phyloP scores from a whole-genome alignment of 2,797 vertebrate species.

The Delichon dasypus region DNA sequence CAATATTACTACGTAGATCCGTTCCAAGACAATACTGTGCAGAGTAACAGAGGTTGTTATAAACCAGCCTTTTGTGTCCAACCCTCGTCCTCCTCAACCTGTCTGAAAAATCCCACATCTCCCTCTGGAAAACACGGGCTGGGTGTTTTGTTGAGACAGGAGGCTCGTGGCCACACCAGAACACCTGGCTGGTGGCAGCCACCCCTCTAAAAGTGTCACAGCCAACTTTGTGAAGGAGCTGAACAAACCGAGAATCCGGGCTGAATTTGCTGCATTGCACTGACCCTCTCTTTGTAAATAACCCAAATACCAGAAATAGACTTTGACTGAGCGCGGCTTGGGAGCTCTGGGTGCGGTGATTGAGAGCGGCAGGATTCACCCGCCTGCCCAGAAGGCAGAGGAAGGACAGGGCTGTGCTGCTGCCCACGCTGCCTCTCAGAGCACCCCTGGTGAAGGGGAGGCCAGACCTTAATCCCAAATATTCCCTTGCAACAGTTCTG shows the following conservation, averaged over 20 bases:
- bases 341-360: neutral
- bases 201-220: neutral
- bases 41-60: neutral
- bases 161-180: neutral
- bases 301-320: conserved; percentile 26
- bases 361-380: neutral
- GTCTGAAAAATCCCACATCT: neutral
- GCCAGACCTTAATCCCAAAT: neutral
- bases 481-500: neutral
- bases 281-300: neutral
- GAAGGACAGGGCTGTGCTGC: neutral
- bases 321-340: neutral
- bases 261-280: neutral
- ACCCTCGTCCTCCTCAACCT: neutral
- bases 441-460: rapidly evolving
- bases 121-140: neutral
- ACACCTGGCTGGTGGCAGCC: neutral
- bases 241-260: neutral
- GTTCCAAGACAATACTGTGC: neutral
- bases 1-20: neutral
- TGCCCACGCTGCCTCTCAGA: neutral
- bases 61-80: neutral
- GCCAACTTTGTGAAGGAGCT: neutral
- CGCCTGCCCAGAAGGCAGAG: neutral
- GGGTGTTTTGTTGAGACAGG: neutral